Evolutionary conservation across 2,888 invertebrate genomes (phyloP).

Genomic region (Lomographa bimaculata): DNA sequence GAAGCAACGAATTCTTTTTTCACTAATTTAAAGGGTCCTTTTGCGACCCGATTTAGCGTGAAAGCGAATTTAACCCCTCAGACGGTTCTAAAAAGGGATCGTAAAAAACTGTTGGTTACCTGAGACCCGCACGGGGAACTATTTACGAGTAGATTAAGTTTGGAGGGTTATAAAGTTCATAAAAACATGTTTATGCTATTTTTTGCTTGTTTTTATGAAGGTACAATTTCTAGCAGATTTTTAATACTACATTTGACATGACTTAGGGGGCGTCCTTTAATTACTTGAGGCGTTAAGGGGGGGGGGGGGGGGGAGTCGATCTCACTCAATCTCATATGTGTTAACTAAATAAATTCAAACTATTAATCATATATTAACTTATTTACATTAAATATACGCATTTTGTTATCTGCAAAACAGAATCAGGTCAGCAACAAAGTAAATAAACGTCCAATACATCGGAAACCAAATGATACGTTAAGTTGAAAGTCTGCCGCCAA

Average conservation of each 20-base stretch:
- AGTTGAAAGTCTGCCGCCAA: too few species aligned
- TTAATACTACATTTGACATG: neutral
- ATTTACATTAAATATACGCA: too few species aligned
- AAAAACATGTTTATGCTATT: slow-evolving; percentile 28
- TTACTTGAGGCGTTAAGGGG: too few species aligned
- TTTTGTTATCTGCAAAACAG: too few species aligned
- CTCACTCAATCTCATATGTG: too few species aligned
- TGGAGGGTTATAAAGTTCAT: slow-evolving; percentile 37
- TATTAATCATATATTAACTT: too few species aligned
- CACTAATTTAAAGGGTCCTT: slow-evolving; percentile 60
- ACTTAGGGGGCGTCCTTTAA: too few species aligned
- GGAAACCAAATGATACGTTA: too few species aligned
- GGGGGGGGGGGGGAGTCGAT: too few species aligned
- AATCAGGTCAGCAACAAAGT: too few species aligned
- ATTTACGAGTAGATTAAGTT: slow-evolving; percentile 48
- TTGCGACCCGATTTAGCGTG: slow-evolving; percentile 60
- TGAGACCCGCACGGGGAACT: slow-evolving; percentile 45
- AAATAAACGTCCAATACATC: too few species aligned
- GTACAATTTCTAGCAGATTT: neutral
- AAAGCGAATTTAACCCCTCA: slow-evolving; percentile 68
- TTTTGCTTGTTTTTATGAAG: slow-evolving; percentile 18
- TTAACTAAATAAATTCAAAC: too few species aligned
- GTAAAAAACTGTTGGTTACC: slow-evolving; percentile 58
- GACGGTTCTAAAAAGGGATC: slow-evolving; percentile 48
- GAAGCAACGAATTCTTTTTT: slow-evolving; percentile 52